phyloP scores from a whole-genome alignment of 2,797 vertebrate species.

The Melopsittacus undulatus region DNA sequence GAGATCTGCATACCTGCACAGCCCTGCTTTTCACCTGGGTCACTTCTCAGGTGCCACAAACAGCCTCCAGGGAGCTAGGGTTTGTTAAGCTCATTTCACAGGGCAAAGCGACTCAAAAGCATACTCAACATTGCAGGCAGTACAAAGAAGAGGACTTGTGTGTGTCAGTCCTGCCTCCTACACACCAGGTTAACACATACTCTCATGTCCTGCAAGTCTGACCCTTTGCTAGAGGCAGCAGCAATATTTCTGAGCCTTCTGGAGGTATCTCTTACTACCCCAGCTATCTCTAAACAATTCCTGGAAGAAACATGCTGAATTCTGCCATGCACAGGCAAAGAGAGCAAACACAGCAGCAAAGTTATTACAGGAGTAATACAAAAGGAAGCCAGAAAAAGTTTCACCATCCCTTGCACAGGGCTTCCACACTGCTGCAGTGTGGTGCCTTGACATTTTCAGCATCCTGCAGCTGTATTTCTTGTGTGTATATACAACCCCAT shows the following conservation, averaged over 20 bases:
- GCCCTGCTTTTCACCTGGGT: neutral
- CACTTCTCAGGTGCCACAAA: neutral
- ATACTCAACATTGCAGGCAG: rapidly evolving
- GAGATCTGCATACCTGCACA: rapidly evolving
- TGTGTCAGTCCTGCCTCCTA: neutral
- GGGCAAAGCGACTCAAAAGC: neutral
- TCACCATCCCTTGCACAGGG: neutral
- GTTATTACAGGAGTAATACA: neutral
- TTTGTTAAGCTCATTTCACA: neutral
- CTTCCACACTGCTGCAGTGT: neutral
- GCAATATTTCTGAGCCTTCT: neutral
- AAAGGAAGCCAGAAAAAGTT: neutral
- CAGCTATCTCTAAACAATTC: neutral
- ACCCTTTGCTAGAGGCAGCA: neutral
- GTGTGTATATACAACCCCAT: neutral
- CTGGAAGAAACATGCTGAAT: neutral
- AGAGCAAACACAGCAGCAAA: neutral
- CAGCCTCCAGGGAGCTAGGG: neutral
- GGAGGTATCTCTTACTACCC: neutral
- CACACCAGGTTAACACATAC: rapidly evolving
- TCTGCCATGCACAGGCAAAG: neutral
- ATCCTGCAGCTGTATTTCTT: neutral
- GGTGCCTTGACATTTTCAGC: neutral
- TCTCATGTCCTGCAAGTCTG: neutral
- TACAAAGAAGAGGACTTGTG: neutral